phyloP scores from a whole-genome alignment of 2,113 vertebrate genomes.

The Heterocephalus glaber region DNA sequence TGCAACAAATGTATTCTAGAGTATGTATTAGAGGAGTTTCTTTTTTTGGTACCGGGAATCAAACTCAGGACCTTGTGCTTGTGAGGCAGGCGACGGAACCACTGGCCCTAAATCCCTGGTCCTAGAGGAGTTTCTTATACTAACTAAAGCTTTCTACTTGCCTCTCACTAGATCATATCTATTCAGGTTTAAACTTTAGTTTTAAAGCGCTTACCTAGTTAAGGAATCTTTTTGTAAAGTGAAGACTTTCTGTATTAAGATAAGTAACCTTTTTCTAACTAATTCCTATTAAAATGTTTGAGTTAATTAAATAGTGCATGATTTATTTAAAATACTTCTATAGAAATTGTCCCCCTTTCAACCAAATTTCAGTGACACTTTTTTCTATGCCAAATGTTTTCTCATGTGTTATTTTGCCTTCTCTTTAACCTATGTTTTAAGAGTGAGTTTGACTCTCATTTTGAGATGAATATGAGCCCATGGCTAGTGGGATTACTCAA shows the following conservation, averaged over 20 bases:
- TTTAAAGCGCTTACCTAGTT: slow-evolving; percentile 28
- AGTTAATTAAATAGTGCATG: neutral
- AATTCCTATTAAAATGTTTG: slow-evolving; percentile 1
- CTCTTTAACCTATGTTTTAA: neutral
- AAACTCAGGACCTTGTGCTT: too few species aligned
- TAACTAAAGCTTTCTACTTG: slow-evolving; percentile 22
- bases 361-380: slow-evolving; percentile 25
- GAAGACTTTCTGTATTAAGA: slow-evolving; percentile 45
- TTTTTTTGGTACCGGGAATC: too few species aligned
- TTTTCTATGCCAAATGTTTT: slow-evolving; percentile 32
- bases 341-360: neutral
- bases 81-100: too few species aligned
- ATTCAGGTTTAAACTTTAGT: slow-evolving; percentile 20
- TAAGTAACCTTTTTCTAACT: neutral
- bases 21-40: neutral
- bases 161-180: neutral
- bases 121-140: neutral
- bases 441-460: neutral
- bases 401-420: neutral
- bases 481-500: neutral
- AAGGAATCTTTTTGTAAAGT: slow-evolving; percentile 44
- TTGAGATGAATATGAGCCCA: slow-evolving; percentile 41
- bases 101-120: too few species aligned
- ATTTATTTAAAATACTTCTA: neutral
- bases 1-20: slow-evolving; percentile 4